Evolutionary conservation across 2,888 invertebrate species (phyloP), one percentile per base, ranked within the genome.

Genomic region (Empis livida): DNA sequence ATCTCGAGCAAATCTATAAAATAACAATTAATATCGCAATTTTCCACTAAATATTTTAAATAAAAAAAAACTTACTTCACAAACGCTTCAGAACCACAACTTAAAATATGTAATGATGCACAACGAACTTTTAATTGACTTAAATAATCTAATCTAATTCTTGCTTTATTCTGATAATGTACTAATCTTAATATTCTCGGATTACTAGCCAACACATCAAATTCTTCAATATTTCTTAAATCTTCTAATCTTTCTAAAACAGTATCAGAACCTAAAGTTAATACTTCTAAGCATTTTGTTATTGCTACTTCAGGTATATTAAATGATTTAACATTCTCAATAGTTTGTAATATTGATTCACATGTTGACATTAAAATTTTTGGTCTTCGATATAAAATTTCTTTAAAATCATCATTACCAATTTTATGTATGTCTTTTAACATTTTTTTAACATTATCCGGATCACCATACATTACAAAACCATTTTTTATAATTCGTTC

Each of bases 361-460:
- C 75, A 73, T 43, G 75, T 70, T 45, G 77, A 73, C 67, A 76
- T 78, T 43, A 82, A 62, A 53, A 85, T 73, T 53, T 77, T 79
- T 11, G 84, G 85, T 56, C 76, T 73, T 16, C 61, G 61, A 56
- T 62, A 68, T 32, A 80, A 71, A 31, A 73, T 73, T 13, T 73
- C 70, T 47, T 67, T 66, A 42, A 82, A 73, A 53, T 78, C 72
- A 2, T 75, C 56, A 0, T 76, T 79, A 44, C 73, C 75, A 32
- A 81, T 61, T 1, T 63, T 65, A 2, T 68, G 63, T 40, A 82
- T 73, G 58, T 75, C 72, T 8, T 68, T 62, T 3, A 83, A 56
- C 37, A 82, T 74, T 13, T 73, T 65, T 48, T 68, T 68, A 0
- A 79, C 70, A 54, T 80, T 77, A 2, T 73, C 62, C 0, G 80